phyloP scores from a whole-genome alignment of 2,888 invertebrate genomes.

The Amphipoea lucens region DNA sequence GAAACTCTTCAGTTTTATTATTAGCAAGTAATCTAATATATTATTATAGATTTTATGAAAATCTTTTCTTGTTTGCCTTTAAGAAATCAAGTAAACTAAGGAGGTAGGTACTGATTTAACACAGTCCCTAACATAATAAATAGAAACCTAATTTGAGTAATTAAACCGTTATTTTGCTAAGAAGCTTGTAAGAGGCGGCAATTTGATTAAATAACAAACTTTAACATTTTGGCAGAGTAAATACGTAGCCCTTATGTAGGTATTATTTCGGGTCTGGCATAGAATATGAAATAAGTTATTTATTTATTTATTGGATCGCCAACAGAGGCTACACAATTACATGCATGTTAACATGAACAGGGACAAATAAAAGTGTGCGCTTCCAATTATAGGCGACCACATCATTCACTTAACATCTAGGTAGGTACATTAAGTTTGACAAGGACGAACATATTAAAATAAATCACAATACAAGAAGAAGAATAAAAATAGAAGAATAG shows the following conservation, averaged over 20 bases:
- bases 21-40: too few species aligned
- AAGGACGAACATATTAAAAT: too few species aligned
- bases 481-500: too few species aligned
- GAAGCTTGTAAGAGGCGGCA: constrained; percentile 6
- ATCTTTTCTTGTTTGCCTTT: neutral
- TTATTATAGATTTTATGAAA: neutral
- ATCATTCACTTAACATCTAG: too few species aligned
- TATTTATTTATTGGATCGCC: too few species aligned
- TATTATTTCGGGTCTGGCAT: neutral
- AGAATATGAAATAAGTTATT: neutral
- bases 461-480: too few species aligned
- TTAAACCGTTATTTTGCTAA: constrained; percentile 18
- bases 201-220: constrained; percentile 36
- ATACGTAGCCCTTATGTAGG: neutral
- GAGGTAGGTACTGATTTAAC: neutral
- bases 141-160: constrained; percentile 17
- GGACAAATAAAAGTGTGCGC: too few species aligned
- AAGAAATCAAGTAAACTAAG: neutral
- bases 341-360: too few species aligned
- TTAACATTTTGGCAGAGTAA: constrained; percentile 20
- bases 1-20: too few species aligned
- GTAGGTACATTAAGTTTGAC: too few species aligned
- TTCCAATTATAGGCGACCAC: too few species aligned
- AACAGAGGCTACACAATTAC: too few species aligned
- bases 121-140: neutral